Base-by-base conservation (phyloP, 2,888 invertebrate genomes). In the Drosophila multiciliata region DNA sequence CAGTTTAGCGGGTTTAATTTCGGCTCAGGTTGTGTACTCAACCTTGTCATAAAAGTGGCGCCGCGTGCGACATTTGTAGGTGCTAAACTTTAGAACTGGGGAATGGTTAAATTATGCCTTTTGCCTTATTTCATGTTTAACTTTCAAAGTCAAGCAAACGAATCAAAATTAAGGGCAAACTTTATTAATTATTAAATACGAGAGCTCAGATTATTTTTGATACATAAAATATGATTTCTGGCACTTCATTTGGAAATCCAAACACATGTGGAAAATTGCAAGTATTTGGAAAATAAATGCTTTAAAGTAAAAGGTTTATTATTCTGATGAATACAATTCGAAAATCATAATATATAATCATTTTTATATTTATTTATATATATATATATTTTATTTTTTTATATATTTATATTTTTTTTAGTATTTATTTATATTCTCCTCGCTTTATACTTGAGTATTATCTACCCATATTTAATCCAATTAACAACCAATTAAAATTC, bases 1-100 rank as follows among this genome's bases (percentile, higher is more conserved):
- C 58, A 65, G 58, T 68, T 77, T 60, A 42, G 64, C 66, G 72
- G 77, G 59, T 65, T 72, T 80, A 60, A 76, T 80, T 67, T 68
- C 55, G 62, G 59, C 65, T 66, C 63, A 75, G 62, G 62, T 60
- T 60, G 63, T 61, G 69, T 52, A 64, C 61, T 54, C 58, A 80
- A 59, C 48, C 76, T 61, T 70, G 63, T 70, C 66, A 66, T 49
- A 66, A 66, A 49, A 50, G 20, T 59, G 70, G 71, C 71, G 42
- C 66, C 76, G 48, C 32, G 36, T 78, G 80, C 55, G 77, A 71
- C 66, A 58, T 76, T 67, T 48, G 40, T 52, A 67, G 81, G 66
- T 67, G 76, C 20, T 54, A 67, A 71, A 80, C 49, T 77, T 75
- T 61, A 36, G 23, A 52, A 32, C 52, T 38, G 29, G 15, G 40